Evolutionary conservation across 2,113 vertebrate genomes (phyloP).

Genomic region (Labeo rohita): DNA sequence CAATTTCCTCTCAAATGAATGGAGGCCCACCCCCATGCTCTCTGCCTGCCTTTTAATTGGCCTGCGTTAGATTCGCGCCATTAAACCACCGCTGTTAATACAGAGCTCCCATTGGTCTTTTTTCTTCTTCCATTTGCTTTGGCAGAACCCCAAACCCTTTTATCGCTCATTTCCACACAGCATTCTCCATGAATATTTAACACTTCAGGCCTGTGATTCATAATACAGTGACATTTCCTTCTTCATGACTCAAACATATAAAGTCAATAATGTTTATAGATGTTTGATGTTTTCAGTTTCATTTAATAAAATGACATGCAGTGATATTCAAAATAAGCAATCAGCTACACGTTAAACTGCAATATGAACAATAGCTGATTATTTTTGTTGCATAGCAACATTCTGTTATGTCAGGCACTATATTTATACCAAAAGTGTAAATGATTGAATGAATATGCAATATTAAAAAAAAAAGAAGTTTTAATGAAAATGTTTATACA

Average conservation of each 20-base stretch:
- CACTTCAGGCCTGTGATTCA: conserved; percentile 66
- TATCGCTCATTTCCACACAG: conserved; percentile 65
- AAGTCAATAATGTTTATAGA: conserved; percentile 3
- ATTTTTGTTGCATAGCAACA: neutral
- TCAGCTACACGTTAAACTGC: neutral
- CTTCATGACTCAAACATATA: conserved; percentile 3
- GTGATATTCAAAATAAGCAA: neutral
- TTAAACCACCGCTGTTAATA: conserved; percentile 78
- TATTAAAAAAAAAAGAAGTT: neutral
- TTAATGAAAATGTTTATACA: neutral
- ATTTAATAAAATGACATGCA: neutral
- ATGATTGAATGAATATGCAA: neutral
- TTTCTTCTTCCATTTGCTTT: conserved; percentile 17
- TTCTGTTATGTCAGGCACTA: neutral
- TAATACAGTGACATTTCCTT: conserved; percentile 31
- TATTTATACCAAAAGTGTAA: neutral
- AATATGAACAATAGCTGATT: neutral
- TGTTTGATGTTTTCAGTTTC: neutral
- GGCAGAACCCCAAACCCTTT: conserved; percentile 30
- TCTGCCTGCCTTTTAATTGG: conserved; percentile 76
- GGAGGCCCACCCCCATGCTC: conserved; percentile 69
- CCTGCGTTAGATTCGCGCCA: conserved; percentile 76
- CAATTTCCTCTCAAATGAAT: conserved; percentile 79
- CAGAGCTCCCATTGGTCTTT: conserved; percentile 58
- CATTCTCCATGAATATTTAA: conserved; percentile 74